Evolutionary conservation across 2,888 invertebrate genomes (phyloP), one percentile per base, ranked within the genome.

Genomic region (Ormyrus pomaceus): DNA sequence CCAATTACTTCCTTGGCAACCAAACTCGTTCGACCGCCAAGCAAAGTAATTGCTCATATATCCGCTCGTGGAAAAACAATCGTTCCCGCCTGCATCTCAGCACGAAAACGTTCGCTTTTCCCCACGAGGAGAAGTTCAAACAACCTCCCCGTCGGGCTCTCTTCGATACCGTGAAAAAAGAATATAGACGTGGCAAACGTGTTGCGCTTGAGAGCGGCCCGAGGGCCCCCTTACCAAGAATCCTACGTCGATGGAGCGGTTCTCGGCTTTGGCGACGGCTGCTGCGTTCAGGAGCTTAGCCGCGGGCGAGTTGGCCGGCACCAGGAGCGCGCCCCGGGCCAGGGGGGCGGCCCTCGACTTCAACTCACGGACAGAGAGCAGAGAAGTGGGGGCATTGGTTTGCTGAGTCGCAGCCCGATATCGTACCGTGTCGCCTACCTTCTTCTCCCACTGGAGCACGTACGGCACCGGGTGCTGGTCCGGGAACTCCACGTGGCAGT

Each of bases 391-490:
- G 58, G 62, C 65, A 56, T 34, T 45, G 59, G 56, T 50, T 76
- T 82, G 81, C 62, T 81, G 80, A 13, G 58, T 53, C 88, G 88
- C 86, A 87, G 89, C 88, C 90, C 88, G 92, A 93, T 94, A 95
- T 95, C 96, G 95, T 96, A 96, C 96, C 96, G 95, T 95, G 93
- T 96, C 96, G 95, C 96, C 95, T 96, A 97, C 97, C 96, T 98
- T 97, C 95, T 98, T 98, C 95, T 97, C 97, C 98, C 98, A 99
- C 94, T 98, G 97, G 92, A 98, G 95, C 93, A 98, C 97, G 94
- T 98, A 98, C 92, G 98, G 97, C 93, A 97, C 97, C 91, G 97
- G 96, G 92, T 96, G 95, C 93, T 97, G 96, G 92, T 97, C 96
- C 91, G 97, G 97, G 93, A 98, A 98, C 93, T 97, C 97, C 92